Base-by-base conservation (phyloP, 2,797 vertebrate species). In the Miichthys miiuy region DNA sequence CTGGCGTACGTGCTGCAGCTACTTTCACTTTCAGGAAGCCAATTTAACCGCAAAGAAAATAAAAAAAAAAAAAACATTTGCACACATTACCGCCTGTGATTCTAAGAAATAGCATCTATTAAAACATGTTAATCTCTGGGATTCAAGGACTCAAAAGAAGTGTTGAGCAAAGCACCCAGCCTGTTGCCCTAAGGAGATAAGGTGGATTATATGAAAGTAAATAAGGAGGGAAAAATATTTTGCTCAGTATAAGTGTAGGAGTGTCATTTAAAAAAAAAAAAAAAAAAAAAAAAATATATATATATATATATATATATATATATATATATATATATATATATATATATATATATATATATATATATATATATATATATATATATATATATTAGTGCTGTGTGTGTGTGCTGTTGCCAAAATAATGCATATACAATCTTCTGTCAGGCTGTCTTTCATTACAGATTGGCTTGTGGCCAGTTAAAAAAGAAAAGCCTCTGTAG, bases 401-500 rank as follows among this genome's bases (percentile, higher is more conserved):
- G 75, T 57, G 1, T 23, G 41, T 18, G 70, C 72, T 48, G 74
- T 76, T 76, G 78, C 74, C 58, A 70, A 57, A 77, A 86, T 77
- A 64, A 88, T 79, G 66, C 55, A 60, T 70, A 47, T 63, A 80
- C 72, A 42, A 60, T 83, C 74, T 79, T 74, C 74, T 78, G 84
- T 83, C 73, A 60, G 74, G 58, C 83, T 72, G 84, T 72, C 57
- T 85, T 88, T 91, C 77, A 88, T 86, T 81, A 86, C 77, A 65
- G 56, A 84, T 77, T 88, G 87, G 84, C 84, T 42, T 1, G 23
- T 70, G 61, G 75, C 86, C 84, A 87, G 68, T 70, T 73, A 27
- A 54, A 72, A 38, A 75, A 65, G 55, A 56, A 83, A 83, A 70
- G 61, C 74, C 66, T 71, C 66, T 75, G 60, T 82, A 72, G 81